A percentile compares a stretch with the other conserved stretches of the same genome.
phyloP scores from a whole-genome alignment of 2,113 vertebrate genomes.

The Oreamnos americanus region DNA sequence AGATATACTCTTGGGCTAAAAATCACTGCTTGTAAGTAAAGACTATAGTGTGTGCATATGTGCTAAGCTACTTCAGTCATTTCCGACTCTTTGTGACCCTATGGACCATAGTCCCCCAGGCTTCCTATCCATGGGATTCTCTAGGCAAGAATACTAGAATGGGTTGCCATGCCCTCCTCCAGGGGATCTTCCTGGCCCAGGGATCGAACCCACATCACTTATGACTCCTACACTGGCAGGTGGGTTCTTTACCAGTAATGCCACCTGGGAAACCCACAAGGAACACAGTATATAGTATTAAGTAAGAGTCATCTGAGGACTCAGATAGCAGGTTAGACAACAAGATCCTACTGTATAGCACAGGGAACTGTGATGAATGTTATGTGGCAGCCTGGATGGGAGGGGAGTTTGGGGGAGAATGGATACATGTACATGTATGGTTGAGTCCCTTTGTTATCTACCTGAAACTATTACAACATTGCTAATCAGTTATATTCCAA shows the following conservation, averaged over 20 bases:
- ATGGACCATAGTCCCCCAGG: not conserved
- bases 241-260: not conserved
- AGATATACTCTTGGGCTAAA: not conserved
- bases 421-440: not conserved
- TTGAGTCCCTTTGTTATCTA: not conserved
- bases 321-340: not conserved
- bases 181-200: not conserved
- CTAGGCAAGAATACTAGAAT: not conserved
- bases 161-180: not conserved
- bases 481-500: not conserved
- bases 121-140: not conserved
- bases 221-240: not conserved
- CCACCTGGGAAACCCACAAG: not conserved
- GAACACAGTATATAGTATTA: not conserved
- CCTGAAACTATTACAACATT: not conserved
- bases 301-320: not conserved
- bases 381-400: not conserved
- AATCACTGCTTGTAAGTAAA: not conserved
- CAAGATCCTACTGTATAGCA: not conserved
- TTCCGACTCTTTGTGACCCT: not conserved
- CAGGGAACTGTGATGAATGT: not conserved
- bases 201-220: rapidly evolving
- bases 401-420: not conserved
- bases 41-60: not conserved
- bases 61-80: not conserved